Evolutionary conservation across 2,113 vertebrate genomes (phyloP), one percentile per base, ranked within the genome.

Genomic region (Proterorhinus semilunaris): DNA sequence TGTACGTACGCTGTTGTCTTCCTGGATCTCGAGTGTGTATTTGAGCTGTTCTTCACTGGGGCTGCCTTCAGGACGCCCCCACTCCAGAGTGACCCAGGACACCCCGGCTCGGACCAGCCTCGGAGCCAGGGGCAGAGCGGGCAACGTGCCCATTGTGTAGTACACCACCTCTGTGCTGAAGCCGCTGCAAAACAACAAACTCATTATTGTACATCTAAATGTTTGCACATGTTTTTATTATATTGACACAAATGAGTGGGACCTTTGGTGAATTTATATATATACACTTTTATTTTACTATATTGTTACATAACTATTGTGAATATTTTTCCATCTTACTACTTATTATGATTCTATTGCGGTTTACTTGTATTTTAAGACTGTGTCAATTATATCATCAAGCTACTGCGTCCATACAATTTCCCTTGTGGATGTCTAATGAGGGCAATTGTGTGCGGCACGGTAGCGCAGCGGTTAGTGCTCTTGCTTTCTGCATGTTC

Each of bases 11-110:
- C 93, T 94, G 83, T 94, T 95, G 13, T 98, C 96, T 65, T 98
- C 98, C 89, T 98, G 96, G 85, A 99, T 98, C 90, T 99, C 98
- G 71, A 99, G 89, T 15, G 93, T 96, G 87, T 98, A 99, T 64
- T 95, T 96, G 80, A 98, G 91, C 47, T 87, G 91, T 82, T 99
- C 98, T 61, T 98, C 98, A 0, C 91, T 91, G 0, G 94, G 89
- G 75, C 95, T 96, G 67, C 95, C 94, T 59, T 98, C 95, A 0
- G 95, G 95, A 75, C 96, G 95, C 47, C 78, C 95, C 98, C 98
- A 99, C 89, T 98, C 96, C 91, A 99, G 70, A 0, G 91, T 93
- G 74, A 99, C 91, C 97, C 98, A 99, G 11, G 96, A 96, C 66
- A 96, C 94, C 0, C 96, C 96, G 0, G 95, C 95, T 82, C 94